Base-by-base conservation (phyloP, 64 coral and sea anemone genomes). In the Montipora sp. region DNA sequence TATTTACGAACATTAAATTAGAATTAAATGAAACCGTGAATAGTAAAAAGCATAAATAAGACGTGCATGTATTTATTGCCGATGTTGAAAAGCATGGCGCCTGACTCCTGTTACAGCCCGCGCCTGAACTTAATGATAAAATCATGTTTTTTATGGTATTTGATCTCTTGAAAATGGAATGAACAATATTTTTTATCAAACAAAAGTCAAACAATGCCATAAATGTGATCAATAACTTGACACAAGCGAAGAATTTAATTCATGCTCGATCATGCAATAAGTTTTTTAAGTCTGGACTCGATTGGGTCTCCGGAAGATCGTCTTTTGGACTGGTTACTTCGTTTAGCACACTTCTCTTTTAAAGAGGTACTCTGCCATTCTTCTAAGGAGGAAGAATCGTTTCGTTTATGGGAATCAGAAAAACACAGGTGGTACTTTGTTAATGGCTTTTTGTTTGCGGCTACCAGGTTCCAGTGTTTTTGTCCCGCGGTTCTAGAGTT, bases 191-290 rank as follows among this genome's bases (percentile, higher is more conserved):
- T 85, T 85, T 85, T 72, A 71, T 85, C 82, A 72, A 72, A 70
- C 82, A 85, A 85, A 61, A 85, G 68, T 27, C 19, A 85, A 85
- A 85, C 82, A 85, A 85, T 85, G 68, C 82, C 46, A 72, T 85
- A 46, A n/a, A 85, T 72, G 82, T 63, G 3, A 16, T 49, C 59
- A 85, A 85, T 85, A 71, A 85, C 82, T 85, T 85, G 82, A 85
- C 63, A 85, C 82, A 71, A 50, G 61, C 65, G 48, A 71, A 85
- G 82, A 85, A 85, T 85, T 72, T 85, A 85, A 85, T 85, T 49
- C 82, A 50, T 67, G 66, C 9, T 48, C 82, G 82, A 48, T 85
- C 63, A 85, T 72, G 82, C 82, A 72, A 71, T 19, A 72, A 67
- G 82, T 51, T 71, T 5, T 36, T 5, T 8, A 85, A 85, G 82